These are phyloP conservation scores for Drosophila subquinaria DNA, from an alignment of 2,888 invertebrate species.

Conservation along the genomic window DNA sequence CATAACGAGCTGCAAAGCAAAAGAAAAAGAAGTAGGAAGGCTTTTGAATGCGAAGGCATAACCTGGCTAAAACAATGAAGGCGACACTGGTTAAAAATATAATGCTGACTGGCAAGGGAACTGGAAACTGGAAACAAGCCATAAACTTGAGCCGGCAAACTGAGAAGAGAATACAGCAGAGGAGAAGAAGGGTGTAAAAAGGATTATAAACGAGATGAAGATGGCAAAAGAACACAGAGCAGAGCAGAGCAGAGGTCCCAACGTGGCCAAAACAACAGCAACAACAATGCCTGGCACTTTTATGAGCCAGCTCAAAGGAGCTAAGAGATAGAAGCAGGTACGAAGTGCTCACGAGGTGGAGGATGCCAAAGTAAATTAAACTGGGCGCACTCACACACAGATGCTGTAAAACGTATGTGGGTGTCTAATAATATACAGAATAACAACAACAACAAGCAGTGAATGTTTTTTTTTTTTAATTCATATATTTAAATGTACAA, in stretches of 20 bases:
- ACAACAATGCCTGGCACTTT: slow-evolving; percentile 22
- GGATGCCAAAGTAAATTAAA: slow-evolving; percentile 57
- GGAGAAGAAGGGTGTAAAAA: slow-evolving; percentile 34
- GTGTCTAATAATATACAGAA: slow-evolving; percentile 55
- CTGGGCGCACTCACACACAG: slow-evolving; percentile 20
- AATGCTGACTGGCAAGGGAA: slow-evolving; percentile 44
- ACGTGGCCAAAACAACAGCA: slow-evolving; percentile 27
- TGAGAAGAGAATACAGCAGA: neutral
- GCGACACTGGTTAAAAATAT: slow-evolving; percentile 54
- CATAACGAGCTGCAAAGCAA: slow-evolving; percentile 56
- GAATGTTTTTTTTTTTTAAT: no score
- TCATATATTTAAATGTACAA: no score
- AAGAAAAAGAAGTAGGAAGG: neutral
- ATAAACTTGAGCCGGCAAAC: slow-evolving; percentile 60
- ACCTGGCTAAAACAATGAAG: slow-evolving; percentile 53
- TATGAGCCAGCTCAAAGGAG: slow-evolving; percentile 37
- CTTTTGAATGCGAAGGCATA: slow-evolving; percentile 51
- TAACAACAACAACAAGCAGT: slow-evolving; percentile 23
- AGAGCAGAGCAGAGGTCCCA: neutral
- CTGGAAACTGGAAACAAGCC: slow-evolving; percentile 24
- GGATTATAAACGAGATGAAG: slow-evolving; percentile 62
- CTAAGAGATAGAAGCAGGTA: slow-evolving; percentile 1
- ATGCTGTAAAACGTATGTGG: slow-evolving; percentile 32
- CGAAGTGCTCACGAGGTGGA: slow-evolving; percentile 13
- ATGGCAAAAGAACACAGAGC: slow-evolving; percentile 24